A percentile compares a stretch with the other conserved stretches of the same genome.
phyloP scores from a whole-genome alignment of 2,113 vertebrate genomes.

The Anseranas semipalmata region DNA sequence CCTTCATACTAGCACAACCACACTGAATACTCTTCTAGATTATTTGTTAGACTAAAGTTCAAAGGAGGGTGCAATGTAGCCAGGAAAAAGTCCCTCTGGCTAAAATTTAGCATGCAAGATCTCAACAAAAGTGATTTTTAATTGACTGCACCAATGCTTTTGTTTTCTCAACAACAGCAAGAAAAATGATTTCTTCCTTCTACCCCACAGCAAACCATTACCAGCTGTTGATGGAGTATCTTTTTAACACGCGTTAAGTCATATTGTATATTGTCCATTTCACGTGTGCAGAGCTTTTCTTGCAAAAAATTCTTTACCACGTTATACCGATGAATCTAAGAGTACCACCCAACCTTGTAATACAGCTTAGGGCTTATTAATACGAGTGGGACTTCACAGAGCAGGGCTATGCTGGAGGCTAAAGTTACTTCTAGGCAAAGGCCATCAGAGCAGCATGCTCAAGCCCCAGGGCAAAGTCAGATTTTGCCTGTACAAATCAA shows the following conservation, averaged over 20 bases:
- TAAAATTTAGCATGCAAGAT: conserved; percentile 62
- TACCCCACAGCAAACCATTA: conserved; percentile 42
- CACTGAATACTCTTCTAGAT: conserved; percentile 32
- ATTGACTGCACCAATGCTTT: conserved; percentile 53
- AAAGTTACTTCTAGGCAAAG: background rate
- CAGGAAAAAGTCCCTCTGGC: conserved; percentile 24
- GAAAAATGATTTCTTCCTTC: conserved; percentile 41
- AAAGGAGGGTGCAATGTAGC: conserved; percentile 28
- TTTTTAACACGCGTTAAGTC: conserved; percentile 40
- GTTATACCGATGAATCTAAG: background rate
- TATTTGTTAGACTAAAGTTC: conserved; percentile 46
- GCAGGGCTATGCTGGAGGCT: rapidly evolving
- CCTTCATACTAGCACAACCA: conserved; percentile 22
- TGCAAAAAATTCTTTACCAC: conserved; percentile 38
- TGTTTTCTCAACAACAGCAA: conserved; percentile 50
- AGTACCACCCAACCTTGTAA: background rate
- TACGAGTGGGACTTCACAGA: background rate
- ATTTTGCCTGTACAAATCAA: background rate
- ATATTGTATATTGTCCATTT: conserved; percentile 40
- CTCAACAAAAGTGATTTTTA: conserved; percentile 52
- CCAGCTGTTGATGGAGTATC: conserved; percentile 39
- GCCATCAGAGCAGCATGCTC: background rate
- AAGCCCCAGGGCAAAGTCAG: background rate
- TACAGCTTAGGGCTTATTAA: background rate
- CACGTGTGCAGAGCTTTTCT: conserved; percentile 30